Percentiles rank a stretch among this genome's conserved stretches.
These are phyloP conservation scores for Megalops atlanticus DNA, from an alignment of 2,113 vertebrate genomes.

Conservation along the genomic window DNA sequence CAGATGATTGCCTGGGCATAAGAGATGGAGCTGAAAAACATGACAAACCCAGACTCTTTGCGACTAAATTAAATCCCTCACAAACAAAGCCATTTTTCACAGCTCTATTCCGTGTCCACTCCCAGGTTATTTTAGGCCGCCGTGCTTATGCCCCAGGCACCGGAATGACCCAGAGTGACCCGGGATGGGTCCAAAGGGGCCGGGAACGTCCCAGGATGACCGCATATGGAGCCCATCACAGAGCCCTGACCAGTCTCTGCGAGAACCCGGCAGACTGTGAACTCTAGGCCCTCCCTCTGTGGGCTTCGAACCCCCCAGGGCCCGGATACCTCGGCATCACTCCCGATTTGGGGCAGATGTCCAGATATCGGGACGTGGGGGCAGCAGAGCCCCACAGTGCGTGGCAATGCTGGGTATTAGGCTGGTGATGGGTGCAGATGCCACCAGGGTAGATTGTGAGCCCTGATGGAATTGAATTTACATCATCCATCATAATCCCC, in stretches of 20 bases:
- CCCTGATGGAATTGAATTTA: neutral
- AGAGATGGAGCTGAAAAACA: neutral
- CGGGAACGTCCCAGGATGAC: too few species aligned
- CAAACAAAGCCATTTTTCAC: neutral
- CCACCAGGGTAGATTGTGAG: constrained; percentile 1
- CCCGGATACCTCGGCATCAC: constrained; percentile 21
- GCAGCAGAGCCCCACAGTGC: constrained; percentile 24
- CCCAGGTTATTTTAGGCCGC: neutral
- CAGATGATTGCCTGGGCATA: neutral
- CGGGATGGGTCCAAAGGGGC: too few species aligned
- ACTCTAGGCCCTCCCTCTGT: neutral
- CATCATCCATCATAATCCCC: constrained; percentile 1
- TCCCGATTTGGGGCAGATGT: constrained; percentile 55
- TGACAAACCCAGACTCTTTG: neutral
- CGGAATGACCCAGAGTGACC: neutral
- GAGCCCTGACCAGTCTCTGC: neutral
- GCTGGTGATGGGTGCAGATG: neutral
- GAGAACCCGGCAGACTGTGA: neutral
- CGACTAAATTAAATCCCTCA: neutral
- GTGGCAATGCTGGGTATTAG: constrained; percentile 1
- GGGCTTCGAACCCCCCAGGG: neutral
- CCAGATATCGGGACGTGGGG: constrained; percentile 52
- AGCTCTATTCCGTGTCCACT: too few species aligned
- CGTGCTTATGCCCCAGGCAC: neutral
- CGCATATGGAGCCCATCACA: neutral